A percentile compares a stretch with the other conserved stretches of the same genome.
These are phyloP conservation scores for Laterallus jamaicensis DNA, from an alignment of 2,113 vertebrate genomes.

Conservation along the genomic window DNA sequence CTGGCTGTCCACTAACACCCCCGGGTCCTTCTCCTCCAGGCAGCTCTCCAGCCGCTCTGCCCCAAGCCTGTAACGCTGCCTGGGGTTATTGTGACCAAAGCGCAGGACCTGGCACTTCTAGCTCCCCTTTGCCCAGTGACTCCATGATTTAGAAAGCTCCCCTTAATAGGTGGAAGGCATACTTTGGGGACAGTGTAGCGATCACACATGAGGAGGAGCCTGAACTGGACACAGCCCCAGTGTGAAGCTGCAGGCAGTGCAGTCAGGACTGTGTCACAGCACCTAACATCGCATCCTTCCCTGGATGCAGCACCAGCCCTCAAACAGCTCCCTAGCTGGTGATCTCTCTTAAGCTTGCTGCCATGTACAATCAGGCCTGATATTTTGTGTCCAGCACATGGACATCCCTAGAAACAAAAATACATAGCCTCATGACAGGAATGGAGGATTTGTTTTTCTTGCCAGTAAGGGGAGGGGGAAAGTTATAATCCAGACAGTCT, in stretches of 20 bases:
- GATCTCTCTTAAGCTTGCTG: background rate
- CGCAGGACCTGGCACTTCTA: too few species aligned
- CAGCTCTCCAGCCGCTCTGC: too few species aligned
- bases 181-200: background rate
- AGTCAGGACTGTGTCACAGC: background rate
- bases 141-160: background rate
- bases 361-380: background rate
- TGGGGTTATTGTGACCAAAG: too few species aligned
- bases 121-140: background rate
- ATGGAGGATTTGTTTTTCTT: background rate
- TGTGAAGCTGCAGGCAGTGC: background rate
- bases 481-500: background rate
- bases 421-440: background rate
- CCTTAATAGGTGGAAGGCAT: background rate
- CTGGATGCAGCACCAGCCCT: background rate
- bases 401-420: background rate
- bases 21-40: too few species aligned
- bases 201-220: background rate
- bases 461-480: background rate
- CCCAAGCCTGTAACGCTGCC: too few species aligned
- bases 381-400: background rate
- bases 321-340: background rate
- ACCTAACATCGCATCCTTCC: background rate
- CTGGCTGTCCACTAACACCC: too few species aligned
- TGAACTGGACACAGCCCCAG: too few species aligned